Evolutionary conservation across 2,113 vertebrate genomes (phyloP).

Genomic region (Malurus melanocephalus): DNA sequence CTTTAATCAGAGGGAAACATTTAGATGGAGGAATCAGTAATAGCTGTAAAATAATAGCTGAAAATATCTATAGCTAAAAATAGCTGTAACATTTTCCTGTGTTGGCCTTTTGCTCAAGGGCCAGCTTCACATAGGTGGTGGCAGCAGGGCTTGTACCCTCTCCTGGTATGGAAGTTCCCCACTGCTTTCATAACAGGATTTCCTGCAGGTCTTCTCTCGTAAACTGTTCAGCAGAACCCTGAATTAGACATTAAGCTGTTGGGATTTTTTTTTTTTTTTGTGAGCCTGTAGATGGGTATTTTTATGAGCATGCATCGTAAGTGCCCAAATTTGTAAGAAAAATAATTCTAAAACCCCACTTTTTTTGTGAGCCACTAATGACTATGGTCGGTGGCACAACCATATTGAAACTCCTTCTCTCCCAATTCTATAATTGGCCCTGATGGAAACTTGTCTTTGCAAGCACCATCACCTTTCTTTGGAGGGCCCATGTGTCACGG

Average conservation of each 20-base stretch:
- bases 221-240: neutral
- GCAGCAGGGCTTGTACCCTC: rapidly evolving
- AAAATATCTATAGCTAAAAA: too few species aligned
- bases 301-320: neutral
- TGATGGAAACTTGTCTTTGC: neutral
- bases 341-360: neutral
- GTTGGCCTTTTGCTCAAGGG: neutral
- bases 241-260: neutral
- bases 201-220: neutral
- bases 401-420: neutral
- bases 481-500: neutral
- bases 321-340: neutral
- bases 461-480: neutral
- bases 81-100: neutral
- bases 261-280: neutral
- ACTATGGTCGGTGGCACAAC: neutral
- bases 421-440: neutral
- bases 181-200: neutral
- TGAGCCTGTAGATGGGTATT: neutral
- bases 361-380: neutral
- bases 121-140: neutral
- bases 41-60: too few species aligned
- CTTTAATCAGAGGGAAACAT: neutral
- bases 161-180: neutral
- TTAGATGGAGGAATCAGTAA: neutral